Evolutionary conservation across 2,888 invertebrate species (phyloP).

Genomic region (Drosophila antonietae): DNA sequence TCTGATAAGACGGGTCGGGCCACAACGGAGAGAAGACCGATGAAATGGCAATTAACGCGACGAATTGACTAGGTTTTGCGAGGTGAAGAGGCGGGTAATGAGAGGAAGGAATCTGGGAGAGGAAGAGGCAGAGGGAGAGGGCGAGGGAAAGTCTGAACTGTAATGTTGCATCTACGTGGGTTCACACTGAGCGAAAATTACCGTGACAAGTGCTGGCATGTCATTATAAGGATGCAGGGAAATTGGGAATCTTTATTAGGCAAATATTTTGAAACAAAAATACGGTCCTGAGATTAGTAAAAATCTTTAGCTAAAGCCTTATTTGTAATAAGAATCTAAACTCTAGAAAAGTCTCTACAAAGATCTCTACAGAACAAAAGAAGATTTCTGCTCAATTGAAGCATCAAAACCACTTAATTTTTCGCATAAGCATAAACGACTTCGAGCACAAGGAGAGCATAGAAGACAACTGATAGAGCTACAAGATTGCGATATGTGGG

Average conservation of each 20-base stretch:
- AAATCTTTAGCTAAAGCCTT: too few relatives aligned
- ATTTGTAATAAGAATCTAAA: neutral
- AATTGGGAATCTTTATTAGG: neutral
- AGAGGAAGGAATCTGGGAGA: too few relatives aligned
- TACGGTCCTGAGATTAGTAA: too few relatives aligned
- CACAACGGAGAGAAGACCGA: conserved; percentile 1
- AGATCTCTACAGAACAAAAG: neutral
- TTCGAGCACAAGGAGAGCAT: conserved; percentile 1
- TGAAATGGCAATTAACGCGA: conserved; percentile 26
- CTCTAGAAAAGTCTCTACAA: too few relatives aligned
- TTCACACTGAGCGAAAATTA: neutral
- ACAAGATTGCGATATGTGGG: conserved; percentile 60
- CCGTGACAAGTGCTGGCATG: neutral
- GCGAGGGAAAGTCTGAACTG: neutral
- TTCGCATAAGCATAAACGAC: conserved; percentile 8
- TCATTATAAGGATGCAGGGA: neutral
- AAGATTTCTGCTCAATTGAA: neutral
- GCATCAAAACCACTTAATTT: neutral
- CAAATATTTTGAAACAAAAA: too few relatives aligned
- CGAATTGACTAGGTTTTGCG: neutral
- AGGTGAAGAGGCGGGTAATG: neutral
- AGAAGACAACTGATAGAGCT: conserved; percentile 7
- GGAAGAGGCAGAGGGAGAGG: too few relatives aligned
- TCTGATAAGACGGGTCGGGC: conserved; percentile 15
- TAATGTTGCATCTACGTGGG: neutral